These are phyloP conservation scores for Caenorhabditis uteleia DNA, from an alignment of 2,888 invertebrate genomes.

Conservation along the genomic window DNA sequence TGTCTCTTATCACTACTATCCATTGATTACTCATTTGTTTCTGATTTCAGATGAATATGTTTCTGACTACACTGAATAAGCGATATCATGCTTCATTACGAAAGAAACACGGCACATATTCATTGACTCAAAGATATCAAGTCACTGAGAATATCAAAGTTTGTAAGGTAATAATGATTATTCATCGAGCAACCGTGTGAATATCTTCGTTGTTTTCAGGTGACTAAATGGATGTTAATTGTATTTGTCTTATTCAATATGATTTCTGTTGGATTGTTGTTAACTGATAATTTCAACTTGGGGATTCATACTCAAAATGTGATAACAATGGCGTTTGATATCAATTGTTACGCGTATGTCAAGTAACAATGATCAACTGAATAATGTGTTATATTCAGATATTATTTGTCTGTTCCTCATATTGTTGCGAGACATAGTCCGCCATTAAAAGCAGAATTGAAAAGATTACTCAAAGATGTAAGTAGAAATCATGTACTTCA, in stretches of 20 bases:
- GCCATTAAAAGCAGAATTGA: neutral
- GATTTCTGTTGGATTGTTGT: no score
- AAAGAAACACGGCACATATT: neutral
- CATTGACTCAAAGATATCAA: slow-evolving; percentile 4
- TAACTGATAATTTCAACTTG: no score
- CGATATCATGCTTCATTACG: neutral
- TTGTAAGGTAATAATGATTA: slow-evolving; percentile 6
- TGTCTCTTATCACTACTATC: neutral
- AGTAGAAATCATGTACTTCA: neutral
- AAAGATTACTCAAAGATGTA: neutral
- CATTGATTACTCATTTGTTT: neutral
- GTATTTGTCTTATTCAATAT: no score
- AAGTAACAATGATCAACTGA: no score
- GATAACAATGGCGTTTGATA: neutral
- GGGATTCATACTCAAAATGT: neutral
- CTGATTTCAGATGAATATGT: neutral
- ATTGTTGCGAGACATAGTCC: neutral
- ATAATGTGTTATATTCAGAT: neutral
- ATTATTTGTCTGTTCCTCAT: neutral
- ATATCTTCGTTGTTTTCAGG: no score
- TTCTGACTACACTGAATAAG: neutral
- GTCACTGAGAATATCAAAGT: slow-evolving; percentile 6
- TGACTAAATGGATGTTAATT: no score
- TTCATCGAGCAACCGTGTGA: no score
- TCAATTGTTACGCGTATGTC: no score